These are phyloP conservation scores for Andrena fulva DNA, from an alignment of 2,888 invertebrate genomes.

Conservation along the genomic window DNA sequence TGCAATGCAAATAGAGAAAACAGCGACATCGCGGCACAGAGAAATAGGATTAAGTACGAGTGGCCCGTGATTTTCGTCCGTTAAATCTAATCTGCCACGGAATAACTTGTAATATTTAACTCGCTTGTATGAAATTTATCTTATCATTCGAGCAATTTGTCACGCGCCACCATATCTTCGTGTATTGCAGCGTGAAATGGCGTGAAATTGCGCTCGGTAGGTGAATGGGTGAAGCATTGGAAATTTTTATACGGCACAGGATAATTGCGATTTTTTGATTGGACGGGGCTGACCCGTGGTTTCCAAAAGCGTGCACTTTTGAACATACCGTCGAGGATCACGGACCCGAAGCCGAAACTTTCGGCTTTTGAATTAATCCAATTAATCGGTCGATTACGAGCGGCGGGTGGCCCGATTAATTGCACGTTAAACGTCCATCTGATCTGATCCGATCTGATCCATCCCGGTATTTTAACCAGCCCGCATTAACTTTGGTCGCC, in stretches of 20 bases:
- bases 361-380: conserved; percentile 4
- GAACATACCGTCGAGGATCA: background rate
- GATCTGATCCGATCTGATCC: conserved; percentile 8
- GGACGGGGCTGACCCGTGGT: background rate
- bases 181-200: too few species aligned
- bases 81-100: too few species aligned
- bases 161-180: too few species aligned
- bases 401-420: background rate
- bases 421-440: background rate
- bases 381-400: background rate
- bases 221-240: background rate
- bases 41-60: background rate
- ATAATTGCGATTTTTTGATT: conserved; percentile 25
- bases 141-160: too few species aligned
- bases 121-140: too few species aligned
- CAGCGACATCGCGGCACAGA: conserved; percentile 5
- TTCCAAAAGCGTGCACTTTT: conserved; percentile 21
- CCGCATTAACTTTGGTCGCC: conserved; percentile 39
- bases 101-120: too few species aligned
- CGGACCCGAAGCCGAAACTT: background rate
- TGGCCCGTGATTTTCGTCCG: background rate
- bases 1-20: conserved; percentile 1
- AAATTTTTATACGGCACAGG: conserved; percentile 7
- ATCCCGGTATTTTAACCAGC: conserved; percentile 1
- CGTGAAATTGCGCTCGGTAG: too few species aligned